Percentiles rank a stretch among this genome's conserved stretches.
Conservation (phyloP, 2,113 vertebrate species). For the Alligator mississippiensis region DNA sequence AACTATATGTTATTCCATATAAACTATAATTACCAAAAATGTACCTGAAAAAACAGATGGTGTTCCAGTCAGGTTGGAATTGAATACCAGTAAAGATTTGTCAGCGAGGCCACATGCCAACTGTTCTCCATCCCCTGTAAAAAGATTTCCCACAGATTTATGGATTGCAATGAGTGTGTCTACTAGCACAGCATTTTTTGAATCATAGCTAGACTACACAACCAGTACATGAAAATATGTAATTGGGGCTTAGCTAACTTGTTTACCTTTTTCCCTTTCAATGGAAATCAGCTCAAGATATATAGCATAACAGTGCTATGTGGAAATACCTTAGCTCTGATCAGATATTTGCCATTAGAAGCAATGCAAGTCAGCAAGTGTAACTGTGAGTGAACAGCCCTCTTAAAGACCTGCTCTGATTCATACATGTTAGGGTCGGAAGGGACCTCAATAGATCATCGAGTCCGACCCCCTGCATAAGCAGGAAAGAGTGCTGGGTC, state of each 20-base stretch:
- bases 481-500: too few relatives aligned
- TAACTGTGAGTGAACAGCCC: too few relatives aligned
- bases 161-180: background rate
- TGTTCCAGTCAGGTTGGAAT: conserved; percentile 74
- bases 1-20: background rate
- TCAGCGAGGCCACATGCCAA: conserved; percentile 88
- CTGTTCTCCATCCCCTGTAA: conserved; percentile 84
- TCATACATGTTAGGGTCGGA: too few relatives aligned
- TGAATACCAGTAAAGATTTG: conserved; percentile 80
- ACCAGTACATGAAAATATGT: background rate
- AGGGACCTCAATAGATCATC: too few relatives aligned
- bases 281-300: background rate
- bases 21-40: background rate
- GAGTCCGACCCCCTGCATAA: too few relatives aligned
- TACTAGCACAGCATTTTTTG: background rate
- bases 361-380: too few relatives aligned
- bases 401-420: too few relatives aligned
- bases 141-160: background rate
- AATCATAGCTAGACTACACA: background rate
- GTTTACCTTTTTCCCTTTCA: background rate
- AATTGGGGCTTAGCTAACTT: background rate
- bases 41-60: conserved; percentile 86
- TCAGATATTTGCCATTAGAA: too few relatives aligned
- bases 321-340: too few relatives aligned
- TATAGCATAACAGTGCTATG: too few relatives aligned